Evolutionary conservation across 2,113 vertebrate genomes (phyloP).

Genomic region (Talpa occidentalis): DNA sequence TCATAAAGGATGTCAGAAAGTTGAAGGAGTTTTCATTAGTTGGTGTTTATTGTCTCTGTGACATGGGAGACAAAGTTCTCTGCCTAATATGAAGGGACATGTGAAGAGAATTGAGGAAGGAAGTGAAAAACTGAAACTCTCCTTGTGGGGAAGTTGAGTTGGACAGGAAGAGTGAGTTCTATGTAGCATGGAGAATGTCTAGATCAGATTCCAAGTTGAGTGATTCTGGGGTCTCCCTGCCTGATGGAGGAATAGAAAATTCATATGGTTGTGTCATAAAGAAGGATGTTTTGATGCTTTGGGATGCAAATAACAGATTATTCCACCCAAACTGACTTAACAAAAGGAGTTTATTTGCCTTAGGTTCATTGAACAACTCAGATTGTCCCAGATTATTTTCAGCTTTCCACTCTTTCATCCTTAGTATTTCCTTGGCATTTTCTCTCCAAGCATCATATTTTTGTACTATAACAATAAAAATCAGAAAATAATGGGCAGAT

Average conservation of each 20-base stretch:
- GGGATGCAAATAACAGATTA: neutral
- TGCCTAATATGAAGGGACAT: neutral
- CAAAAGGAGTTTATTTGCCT: neutral
- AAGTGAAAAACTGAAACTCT: neutral
- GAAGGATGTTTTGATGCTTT: neutral
- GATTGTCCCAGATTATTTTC: neutral
- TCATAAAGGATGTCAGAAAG: neutral
- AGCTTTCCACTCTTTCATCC: neutral
- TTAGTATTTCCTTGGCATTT: neutral
- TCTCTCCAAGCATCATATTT: neutral
- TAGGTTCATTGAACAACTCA: neutral
- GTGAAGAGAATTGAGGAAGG: neutral
- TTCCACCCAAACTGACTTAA: neutral
- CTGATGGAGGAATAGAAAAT: neutral
- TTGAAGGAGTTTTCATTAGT: neutral
- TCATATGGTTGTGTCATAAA: neutral
- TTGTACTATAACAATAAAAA: neutral
- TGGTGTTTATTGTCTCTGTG: neutral
- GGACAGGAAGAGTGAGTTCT: neutral
- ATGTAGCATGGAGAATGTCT: neutral
- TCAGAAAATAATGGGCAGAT: neutral
- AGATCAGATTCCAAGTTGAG: neutral
- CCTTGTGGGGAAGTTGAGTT: neutral
- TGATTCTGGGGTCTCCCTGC: slow-evolving; percentile 1
- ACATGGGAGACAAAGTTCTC: neutral